phyloP scores from a whole-genome alignment of 2,888 invertebrate genomes.

The Odontocolon sp. region DNA sequence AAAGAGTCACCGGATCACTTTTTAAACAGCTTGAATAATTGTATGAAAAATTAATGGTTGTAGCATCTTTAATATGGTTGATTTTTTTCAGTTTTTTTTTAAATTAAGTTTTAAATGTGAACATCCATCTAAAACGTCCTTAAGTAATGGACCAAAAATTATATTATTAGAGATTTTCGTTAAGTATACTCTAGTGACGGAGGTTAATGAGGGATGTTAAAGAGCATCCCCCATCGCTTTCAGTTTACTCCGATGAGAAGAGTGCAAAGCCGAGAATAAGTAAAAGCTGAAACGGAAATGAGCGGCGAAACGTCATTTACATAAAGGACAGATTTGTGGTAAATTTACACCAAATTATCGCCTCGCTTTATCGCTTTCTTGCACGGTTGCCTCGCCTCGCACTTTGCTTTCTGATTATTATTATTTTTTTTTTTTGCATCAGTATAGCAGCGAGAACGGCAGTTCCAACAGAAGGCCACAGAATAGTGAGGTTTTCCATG shows the following conservation, averaged over 20 bases:
- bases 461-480: slow-evolving; percentile 1
- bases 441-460: neutral
- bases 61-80: no score
- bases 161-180: no score
- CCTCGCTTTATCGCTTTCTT: slow-evolving; percentile 42
- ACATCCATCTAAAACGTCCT: no score
- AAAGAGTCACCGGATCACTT: no score
- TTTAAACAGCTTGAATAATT: no score
- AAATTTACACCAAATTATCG: slow-evolving; percentile 47
- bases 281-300: slow-evolving; percentile 25
- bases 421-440: slow-evolving; percentile 13
- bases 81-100: no score
- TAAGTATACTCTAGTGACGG: no score
- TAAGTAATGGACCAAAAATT: no score
- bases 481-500: slow-evolving; percentile 23
- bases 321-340: slow-evolving; percentile 45
- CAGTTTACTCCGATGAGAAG: neutral
- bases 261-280: neutral
- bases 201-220: no score
- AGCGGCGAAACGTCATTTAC: slow-evolving; percentile 42
- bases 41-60: no score
- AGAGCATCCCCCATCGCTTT: neutral
- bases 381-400: slow-evolving; percentile 10
- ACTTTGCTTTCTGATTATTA: neutral
- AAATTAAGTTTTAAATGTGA: no score